phyloP scores from a whole-genome alignment of 2,888 invertebrate species.

The Scaptomyza parva region DNA sequence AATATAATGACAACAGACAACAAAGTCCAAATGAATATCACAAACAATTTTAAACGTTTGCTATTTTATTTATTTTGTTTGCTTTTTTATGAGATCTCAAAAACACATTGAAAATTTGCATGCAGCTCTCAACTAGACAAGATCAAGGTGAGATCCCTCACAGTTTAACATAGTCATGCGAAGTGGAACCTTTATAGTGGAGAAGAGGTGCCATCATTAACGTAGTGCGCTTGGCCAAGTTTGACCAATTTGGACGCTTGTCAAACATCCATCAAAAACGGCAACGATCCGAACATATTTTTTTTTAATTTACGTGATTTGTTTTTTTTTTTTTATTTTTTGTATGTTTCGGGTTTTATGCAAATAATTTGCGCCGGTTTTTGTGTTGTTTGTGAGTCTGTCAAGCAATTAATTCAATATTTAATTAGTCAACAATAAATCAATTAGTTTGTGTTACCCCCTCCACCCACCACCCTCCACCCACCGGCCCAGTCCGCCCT shows the following conservation, averaged over 20 bases:
- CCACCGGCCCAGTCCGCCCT: background rate
- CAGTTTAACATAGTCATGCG: conserved; percentile 46
- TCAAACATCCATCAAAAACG: conserved; percentile 67
- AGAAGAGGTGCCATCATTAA: conserved; percentile 41
- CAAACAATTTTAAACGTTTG: conserved; percentile 69
- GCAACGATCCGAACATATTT: conserved; percentile 48
- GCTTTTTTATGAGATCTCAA: conserved; percentile 1
- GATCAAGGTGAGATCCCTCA: conserved; percentile 56
- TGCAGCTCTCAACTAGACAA: conserved; percentile 56
- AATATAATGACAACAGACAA: conserved; percentile 14
- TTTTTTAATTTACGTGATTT: conserved; percentile 12
- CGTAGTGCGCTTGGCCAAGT: conserved; percentile 42
- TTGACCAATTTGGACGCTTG: conserved; percentile 56
- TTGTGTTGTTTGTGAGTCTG: conserved; percentile 32
- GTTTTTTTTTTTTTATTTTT: conserved; percentile 22
- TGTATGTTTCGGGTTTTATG: conserved; percentile 52
- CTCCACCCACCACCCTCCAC: background rate
- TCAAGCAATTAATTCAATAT: conserved; percentile 75
- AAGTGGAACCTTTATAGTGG: conserved; percentile 7
- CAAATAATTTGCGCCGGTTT: conserved; percentile 62
- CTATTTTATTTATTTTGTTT: conserved; percentile 28
- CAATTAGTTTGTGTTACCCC: conserved; percentile 65
- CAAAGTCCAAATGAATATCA: conserved; percentile 63
- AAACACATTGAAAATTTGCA: conserved; percentile 55
- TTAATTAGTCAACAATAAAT: conserved; percentile 80